Evolutionary conservation across 2,888 invertebrate species (phyloP).

Genomic region (Mimachlamys varia): DNA sequence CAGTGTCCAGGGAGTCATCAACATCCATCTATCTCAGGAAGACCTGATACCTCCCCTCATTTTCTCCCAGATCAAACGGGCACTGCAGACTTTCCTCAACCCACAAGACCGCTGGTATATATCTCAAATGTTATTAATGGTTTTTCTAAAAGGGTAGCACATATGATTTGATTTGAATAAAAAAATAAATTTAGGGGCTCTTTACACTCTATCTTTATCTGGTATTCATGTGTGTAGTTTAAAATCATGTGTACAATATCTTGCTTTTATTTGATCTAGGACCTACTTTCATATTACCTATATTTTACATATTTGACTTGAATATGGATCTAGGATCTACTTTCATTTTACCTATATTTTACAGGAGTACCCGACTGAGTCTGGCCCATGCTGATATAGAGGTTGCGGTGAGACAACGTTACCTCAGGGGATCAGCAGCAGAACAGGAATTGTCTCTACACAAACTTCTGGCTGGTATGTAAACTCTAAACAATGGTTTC

Average conservation of each 20-base stretch:
- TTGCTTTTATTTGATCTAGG: background rate
- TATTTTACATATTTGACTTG: conserved; percentile 47
- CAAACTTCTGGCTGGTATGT: conserved; percentile 70
- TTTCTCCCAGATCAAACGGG: conserved; percentile 69
- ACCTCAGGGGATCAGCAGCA: conserved; percentile 65
- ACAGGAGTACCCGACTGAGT: conserved; percentile 62
- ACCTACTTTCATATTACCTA: conserved; percentile 6
- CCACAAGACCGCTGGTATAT: conserved; percentile 60
- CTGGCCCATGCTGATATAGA: conserved; percentile 71
- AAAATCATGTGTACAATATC: no score
- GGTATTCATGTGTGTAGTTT: no score
- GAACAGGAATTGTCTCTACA: conserved; percentile 68
- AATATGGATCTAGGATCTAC: background rate
- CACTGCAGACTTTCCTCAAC: conserved; percentile 72
- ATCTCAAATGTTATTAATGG: background rate
- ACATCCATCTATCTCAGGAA: conserved; percentile 61
- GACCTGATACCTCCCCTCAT: conserved; percentile 65
- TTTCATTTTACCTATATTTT: conserved; percentile 41
- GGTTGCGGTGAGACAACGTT: conserved; percentile 70
- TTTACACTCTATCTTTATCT: no score
- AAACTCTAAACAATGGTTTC: no score
- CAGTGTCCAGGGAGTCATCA: conserved; percentile 63
- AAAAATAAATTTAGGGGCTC: no score
- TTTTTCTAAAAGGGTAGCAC: no score
- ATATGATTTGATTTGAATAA: no score